These are phyloP conservation scores for Acrossocheilus wenchowensis DNA, from an alignment of 2,797 vertebrate species.

Conservation along the genomic window DNA sequence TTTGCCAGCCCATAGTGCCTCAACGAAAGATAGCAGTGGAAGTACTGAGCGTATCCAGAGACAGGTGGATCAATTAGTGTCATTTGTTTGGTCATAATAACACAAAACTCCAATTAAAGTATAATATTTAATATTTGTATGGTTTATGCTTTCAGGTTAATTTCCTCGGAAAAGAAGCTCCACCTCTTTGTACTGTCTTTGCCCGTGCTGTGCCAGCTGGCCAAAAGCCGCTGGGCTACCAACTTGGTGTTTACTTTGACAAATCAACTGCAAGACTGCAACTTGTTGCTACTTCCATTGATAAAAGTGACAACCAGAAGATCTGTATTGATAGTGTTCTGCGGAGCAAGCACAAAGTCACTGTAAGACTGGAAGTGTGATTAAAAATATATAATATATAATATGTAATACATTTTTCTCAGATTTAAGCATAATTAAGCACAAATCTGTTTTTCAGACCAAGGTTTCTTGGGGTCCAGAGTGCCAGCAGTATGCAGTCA, in stretches of 20 bases:
- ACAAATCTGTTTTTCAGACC: constrained; percentile 68
- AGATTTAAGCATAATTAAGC: neutral
- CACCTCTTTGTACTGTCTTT: constrained; percentile 73
- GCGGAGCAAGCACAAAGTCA: constrained; percentile 81
- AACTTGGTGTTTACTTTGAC: constrained; percentile 79
- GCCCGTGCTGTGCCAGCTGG: constrained; percentile 75
- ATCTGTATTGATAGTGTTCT: constrained; percentile 80
- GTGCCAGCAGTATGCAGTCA: constrained; percentile 78
- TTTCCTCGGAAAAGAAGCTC: constrained; percentile 73
- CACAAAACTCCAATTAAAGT: too few relatives aligned
- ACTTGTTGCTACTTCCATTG: constrained; percentile 78
- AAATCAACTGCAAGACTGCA: constrained; percentile 73
- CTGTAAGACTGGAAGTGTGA: constrained; percentile 70
- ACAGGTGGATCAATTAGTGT: constrained; percentile 64
- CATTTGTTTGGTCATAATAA: neutral
- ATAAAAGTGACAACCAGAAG: constrained; percentile 78
- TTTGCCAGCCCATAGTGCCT: constrained; percentile 43
- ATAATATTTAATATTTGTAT: neutral
- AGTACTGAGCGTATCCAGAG: constrained; percentile 73
- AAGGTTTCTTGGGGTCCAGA: constrained; percentile 81
- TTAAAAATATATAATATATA: too few relatives aligned
- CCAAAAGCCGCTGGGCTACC: constrained; percentile 78
- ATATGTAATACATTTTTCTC: too few relatives aligned
- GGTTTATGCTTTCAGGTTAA: constrained; percentile 68
- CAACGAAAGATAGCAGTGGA: constrained; percentile 35